Conservation (phyloP, 2,888 invertebrate species). For the Gymnocheta viridis region DNA sequence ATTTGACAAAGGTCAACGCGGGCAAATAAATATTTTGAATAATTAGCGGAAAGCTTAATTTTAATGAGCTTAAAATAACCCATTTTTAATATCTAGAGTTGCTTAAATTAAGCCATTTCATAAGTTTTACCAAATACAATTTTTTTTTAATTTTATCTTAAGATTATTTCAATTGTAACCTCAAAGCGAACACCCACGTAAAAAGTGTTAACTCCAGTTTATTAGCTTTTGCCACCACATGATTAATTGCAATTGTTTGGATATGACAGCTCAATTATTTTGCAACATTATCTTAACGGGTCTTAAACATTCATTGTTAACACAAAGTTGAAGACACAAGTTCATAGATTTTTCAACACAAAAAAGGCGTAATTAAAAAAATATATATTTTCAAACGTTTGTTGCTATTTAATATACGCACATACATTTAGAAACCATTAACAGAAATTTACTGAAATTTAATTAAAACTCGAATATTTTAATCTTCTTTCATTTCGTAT, state of each 20-base stretch:
- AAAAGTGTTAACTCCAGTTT: background rate
- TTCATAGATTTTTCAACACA: background rate
- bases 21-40: background rate
- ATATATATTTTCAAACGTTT: background rate
- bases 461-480: background rate
- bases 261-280: slow-evolving; percentile 10
- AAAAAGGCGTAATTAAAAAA: slow-evolving; percentile 6
- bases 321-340: background rate
- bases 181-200: background rate
- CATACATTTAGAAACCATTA: background rate
- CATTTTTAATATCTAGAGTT: background rate
- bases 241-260: slow-evolving; percentile 30
- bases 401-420: background rate
- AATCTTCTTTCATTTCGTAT: background rate
- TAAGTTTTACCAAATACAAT: background rate
- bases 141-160: background rate
- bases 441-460: background rate
- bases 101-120: background rate
- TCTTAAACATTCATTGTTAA: slow-evolving; percentile 44
- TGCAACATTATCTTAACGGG: slow-evolving; percentile 22
- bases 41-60: background rate
- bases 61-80: background rate
- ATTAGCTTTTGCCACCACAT: background rate
- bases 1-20: background rate
- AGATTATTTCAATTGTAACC: background rate